A percentile compares a stretch with the other conserved stretches of the same genome.
phyloP scores from a whole-genome alignment of 1,140 invertebrate species.

The Drosophila punjabiensis region DNA sequence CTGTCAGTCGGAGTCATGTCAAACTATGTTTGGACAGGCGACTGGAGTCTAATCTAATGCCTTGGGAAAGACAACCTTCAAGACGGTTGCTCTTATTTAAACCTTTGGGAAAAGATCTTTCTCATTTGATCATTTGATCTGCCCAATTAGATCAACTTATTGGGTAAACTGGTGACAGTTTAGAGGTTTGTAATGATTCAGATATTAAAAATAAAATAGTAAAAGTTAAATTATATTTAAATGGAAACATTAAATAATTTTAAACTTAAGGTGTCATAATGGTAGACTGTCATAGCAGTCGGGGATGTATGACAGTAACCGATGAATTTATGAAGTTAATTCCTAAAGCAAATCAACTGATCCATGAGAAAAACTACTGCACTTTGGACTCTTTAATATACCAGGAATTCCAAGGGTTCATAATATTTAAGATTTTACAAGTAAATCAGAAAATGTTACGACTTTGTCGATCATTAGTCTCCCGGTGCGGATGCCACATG shows the following conservation, averaged over 20 bases:
- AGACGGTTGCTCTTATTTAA: conserved; percentile 4
- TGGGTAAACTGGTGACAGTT: not conserved
- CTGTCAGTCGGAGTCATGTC: conserved; percentile 54
- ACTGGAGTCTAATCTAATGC: conserved; percentile 23
- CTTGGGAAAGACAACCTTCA: conserved; percentile 26
- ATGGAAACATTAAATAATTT: too few relatives aligned
- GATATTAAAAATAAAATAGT: not conserved
- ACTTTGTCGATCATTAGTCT: not conserved
- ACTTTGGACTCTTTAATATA: too few relatives aligned
- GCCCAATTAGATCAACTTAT: conserved; percentile 19
- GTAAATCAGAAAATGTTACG: conserved; percentile 10
- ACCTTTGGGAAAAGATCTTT: conserved; percentile 27
- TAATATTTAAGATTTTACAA: not conserved
- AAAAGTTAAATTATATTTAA: too few relatives aligned
- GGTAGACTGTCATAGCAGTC: too few relatives aligned
- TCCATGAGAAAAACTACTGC: not conserved
- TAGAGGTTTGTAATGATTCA: not conserved
- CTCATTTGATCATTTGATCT: not conserved
- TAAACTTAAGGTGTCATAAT: too few relatives aligned
- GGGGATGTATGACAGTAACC: too few relatives aligned
- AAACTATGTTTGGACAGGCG: conserved; percentile 53
- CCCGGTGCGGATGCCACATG: not conserved
- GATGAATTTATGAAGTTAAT: not conserved
- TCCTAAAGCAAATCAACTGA: not conserved
- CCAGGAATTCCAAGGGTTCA: not conserved